These are phyloP conservation scores for Aphrophora alni DNA, from an alignment of 2,888 invertebrate species.

Conservation along the genomic window DNA sequence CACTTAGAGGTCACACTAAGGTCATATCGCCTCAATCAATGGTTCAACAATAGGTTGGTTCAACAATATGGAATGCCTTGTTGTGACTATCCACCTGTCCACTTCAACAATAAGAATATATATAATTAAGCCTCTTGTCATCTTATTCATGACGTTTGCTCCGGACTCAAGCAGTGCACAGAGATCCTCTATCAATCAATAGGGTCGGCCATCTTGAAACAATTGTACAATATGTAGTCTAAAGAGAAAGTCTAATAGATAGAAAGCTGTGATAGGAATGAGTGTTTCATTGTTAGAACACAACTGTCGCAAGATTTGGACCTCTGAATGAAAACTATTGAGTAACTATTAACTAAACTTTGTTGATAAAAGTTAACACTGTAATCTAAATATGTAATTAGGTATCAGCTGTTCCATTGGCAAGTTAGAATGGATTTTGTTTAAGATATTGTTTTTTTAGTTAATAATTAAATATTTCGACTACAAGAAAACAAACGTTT, in stretches of 20 bases:
- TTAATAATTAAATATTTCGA: no score
- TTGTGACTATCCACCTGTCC: constrained; percentile 9
- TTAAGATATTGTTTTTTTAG: no score
- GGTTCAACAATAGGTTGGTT: constrained; percentile 6
- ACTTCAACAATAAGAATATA: constrained; percentile 6
- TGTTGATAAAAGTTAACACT: no score
- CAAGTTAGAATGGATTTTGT: no score
- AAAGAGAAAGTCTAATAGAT: not conserved
- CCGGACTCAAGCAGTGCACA: not conserved
- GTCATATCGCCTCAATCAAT: constrained; percentile 6
- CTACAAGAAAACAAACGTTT: no score
- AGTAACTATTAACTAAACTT: no score
- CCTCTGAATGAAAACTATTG: no score
- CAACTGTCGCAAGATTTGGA: no score
- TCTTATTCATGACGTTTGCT: not conserved
- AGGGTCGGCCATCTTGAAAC: not conserved
- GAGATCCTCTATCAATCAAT: not conserved
- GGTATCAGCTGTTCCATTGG: no score
- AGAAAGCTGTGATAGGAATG: not conserved
- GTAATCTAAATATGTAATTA: no score
- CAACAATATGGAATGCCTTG: constrained; percentile 6
- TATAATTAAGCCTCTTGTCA: constrained; percentile 6
- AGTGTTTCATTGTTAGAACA: no score
- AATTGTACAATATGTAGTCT: not conserved
- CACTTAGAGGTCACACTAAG: not conserved